Conservation (phyloP, 2,797 vertebrate genomes). For the Eurystomus glaucurus region DNA sequence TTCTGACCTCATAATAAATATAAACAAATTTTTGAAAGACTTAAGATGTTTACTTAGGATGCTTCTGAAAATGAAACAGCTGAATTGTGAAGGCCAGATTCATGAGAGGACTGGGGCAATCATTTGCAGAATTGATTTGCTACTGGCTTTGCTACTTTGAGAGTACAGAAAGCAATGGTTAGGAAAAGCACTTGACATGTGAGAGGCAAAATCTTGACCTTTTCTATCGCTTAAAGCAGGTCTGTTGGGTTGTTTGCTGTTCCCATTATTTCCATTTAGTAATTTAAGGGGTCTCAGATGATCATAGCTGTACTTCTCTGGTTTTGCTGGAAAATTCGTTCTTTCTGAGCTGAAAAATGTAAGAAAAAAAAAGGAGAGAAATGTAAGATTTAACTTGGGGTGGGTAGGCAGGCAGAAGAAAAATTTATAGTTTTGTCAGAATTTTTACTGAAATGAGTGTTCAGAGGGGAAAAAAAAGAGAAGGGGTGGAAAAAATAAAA, state of each 20-base stretch:
- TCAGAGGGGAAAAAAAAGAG: background rate
- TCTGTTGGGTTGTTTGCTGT: background rate
- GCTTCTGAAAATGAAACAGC: background rate
- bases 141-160: background rate
- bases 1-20: background rate
- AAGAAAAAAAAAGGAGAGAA: background rate
- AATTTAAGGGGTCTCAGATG: background rate
- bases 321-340: background rate
- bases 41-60: background rate
- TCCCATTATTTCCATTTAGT: background rate
- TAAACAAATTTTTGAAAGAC: background rate
- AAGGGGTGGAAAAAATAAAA: rapidly evolving
- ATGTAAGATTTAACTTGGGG: background rate
- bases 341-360: background rate
- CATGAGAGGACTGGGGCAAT: background rate
- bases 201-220: background rate
- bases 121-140: background rate
- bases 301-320: background rate
- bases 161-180: background rate
- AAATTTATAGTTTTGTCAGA: background rate
- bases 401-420: rapidly evolving
- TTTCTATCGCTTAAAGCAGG: background rate
- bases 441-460: background rate
- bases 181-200: background rate
- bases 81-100: background rate